Conservation (phyloP, 2,113 vertebrate species). For the Ascaphus truei region DNA sequence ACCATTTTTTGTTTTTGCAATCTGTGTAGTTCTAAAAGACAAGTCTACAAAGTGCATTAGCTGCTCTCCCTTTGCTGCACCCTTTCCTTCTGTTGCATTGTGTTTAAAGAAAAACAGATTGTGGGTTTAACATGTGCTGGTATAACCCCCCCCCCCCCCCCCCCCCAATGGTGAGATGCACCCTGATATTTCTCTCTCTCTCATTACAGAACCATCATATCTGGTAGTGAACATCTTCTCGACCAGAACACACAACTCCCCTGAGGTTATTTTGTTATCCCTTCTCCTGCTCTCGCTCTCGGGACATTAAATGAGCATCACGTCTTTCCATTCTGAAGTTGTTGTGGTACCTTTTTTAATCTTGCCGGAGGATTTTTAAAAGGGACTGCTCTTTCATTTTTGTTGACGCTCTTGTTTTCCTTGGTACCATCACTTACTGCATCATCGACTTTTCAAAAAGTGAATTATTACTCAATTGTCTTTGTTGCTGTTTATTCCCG, state of each 20-base stretch:
- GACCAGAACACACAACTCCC: constrained; percentile 38
- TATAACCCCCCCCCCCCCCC: too few species aligned
- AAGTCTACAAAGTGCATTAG: too few species aligned
- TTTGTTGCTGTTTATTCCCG: neutral
- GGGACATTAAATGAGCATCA: constrained; percentile 52
- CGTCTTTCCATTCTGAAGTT: constrained; percentile 56
- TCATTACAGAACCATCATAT: constrained; percentile 48
- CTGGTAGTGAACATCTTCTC: constrained; percentile 39
- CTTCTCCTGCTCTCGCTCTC: constrained; percentile 51
- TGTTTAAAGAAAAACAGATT: too few species aligned
- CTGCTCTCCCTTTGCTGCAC: too few species aligned
- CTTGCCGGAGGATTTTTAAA: constrained; percentile 56
- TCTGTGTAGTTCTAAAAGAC: too few species aligned
- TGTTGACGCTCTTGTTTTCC: constrained; percentile 38
- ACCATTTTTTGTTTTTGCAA: too few species aligned
- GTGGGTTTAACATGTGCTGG: too few species aligned
- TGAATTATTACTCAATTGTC: neutral
- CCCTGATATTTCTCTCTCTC: too few species aligned
- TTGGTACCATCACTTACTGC: constrained; percentile 42
- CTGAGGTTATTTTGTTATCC: constrained; percentile 44
- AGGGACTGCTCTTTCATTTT: constrained; percentile 62
- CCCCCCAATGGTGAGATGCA: too few species aligned
- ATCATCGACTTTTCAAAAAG: constrained; percentile 8
- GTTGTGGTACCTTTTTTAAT: constrained; percentile 75
- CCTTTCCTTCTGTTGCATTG: too few species aligned